Conservation (phyloP, 1,140 invertebrate genomes). For the Drosophila ananassae region DNA sequence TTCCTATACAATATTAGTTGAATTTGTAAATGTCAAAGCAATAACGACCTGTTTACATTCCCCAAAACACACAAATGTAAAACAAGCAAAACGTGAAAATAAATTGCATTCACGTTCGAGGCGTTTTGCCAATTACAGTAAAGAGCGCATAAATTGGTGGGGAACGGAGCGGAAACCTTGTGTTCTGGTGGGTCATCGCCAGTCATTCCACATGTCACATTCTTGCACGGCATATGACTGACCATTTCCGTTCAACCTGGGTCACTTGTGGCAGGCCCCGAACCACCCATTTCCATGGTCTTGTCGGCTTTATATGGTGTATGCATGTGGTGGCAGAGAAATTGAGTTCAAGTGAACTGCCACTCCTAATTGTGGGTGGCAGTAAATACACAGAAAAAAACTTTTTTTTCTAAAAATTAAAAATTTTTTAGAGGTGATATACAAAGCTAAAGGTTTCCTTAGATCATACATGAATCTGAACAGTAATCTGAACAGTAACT, state of each 20-base stretch:
- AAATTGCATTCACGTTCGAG: slow-evolving; percentile 37
- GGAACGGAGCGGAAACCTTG: slow-evolving; percentile 1
- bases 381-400: slow-evolving; percentile 10
- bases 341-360: slow-evolving; percentile 47
- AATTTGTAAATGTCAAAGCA: not conserved
- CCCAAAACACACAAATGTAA: slow-evolving; percentile 30
- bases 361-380: slow-evolving; percentile 3
- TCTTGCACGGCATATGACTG: slow-evolving; percentile 58
- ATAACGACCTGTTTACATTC: slow-evolving; percentile 31
- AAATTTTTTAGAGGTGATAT: too few relatives aligned
- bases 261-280: not conserved
- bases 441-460: too few relatives aligned
- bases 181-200: slow-evolving; percentile 37
- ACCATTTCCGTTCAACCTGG: slow-evolving; percentile 46
- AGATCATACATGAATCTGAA: too few relatives aligned
- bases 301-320: not conserved
- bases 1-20: too few relatives aligned
- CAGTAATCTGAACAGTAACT: too few relatives aligned
- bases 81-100: slow-evolving; percentile 30
- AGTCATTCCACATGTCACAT: slow-evolving; percentile 59
- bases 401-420: not conserved
- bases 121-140: slow-evolving; percentile 54
- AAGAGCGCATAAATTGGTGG: slow-evolving; percentile 51
- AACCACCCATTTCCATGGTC: not conserved
- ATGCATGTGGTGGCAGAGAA: slow-evolving; percentile 36